Conservation (phyloP, 53 echinoderm and acorn worm genomes). For the Henricia sp. region DNA sequence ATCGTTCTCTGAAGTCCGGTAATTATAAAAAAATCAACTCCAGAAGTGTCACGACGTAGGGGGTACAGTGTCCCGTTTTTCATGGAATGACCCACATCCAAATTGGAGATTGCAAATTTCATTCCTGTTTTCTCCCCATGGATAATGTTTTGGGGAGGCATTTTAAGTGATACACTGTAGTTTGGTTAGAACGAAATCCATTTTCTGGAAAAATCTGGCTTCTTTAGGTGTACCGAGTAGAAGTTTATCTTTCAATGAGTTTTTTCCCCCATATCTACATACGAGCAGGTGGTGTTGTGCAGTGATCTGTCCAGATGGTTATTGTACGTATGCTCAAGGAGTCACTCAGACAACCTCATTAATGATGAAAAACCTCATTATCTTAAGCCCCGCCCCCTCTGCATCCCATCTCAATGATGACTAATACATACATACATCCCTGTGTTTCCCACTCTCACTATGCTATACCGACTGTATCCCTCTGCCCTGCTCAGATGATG, state of each 20-base stretch:
- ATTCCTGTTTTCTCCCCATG: too few relatives aligned
- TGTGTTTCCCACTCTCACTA: background rate
- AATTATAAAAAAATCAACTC: too few relatives aligned
- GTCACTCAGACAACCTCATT: slow-evolving; percentile 25
- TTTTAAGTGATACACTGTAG: background rate
- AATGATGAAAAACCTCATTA: slow-evolving; percentile 50
- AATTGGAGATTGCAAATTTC: too few relatives aligned
- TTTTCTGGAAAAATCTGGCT: background rate
- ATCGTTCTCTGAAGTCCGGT: too few relatives aligned
- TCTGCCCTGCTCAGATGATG: slow-evolving; percentile 10
- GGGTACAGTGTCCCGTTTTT: too few relatives aligned
- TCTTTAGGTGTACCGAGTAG: background rate
- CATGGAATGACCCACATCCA: too few relatives aligned
- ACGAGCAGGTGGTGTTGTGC: background rate
- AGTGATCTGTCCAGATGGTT: slow-evolving; percentile 2
- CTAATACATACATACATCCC: slow-evolving; percentile 37
- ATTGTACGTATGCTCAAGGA: background rate
- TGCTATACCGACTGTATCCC: slow-evolving; percentile 5
- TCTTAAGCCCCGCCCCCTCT: slow-evolving; percentile 44
- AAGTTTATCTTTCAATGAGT: background rate
- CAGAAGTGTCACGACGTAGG: too few relatives aligned
- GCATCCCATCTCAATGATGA: slow-evolving; percentile 46
- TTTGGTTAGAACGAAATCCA: background rate
- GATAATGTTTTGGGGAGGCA: background rate
- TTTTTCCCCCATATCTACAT: background rate